Conservation (phyloP, 2,797 vertebrate species). For the Graptemys geographica region DNA sequence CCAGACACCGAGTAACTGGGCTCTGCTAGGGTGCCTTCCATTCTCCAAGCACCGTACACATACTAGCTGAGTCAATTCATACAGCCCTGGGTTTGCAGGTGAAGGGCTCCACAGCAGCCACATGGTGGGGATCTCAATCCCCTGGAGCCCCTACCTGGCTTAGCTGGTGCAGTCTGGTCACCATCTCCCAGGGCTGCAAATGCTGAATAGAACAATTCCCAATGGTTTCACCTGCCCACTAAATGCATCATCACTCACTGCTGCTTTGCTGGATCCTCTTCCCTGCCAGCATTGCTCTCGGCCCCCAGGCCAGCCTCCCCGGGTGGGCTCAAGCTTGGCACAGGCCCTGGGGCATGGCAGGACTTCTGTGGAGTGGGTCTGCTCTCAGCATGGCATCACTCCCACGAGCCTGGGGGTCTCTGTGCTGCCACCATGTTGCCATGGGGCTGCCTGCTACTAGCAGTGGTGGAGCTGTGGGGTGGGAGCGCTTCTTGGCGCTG, state of each 20-base stretch:
- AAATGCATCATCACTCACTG: not conserved
- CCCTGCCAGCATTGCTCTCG: not conserved
- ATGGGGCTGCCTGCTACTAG: not conserved
- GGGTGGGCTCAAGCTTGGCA: not conserved
- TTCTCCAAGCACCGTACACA: no score
- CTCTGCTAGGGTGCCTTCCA: no score
- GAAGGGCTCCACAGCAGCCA: no score
- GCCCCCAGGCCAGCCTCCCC: not conserved
- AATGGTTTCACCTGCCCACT: not conserved
- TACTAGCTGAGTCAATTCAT: no score
- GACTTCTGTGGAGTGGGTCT: not conserved
- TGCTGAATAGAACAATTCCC: not conserved
- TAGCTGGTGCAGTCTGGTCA: no score
- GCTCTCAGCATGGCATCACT: not conserved
- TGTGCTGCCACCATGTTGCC: not conserved
- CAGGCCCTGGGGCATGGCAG: not conserved
- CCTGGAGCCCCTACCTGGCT: no score
- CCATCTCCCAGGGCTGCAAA: not conserved
- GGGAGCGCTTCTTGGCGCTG: not conserved
- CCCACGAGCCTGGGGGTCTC: not conserved
- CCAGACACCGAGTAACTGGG: no score
- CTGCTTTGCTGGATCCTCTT: not conserved
- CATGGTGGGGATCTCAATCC: no score
- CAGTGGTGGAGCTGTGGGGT: not conserved
- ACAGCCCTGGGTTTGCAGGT: no score